phyloP scores from a whole-genome alignment of 2,113 vertebrate genomes.

The Muscicapa adusta region DNA sequence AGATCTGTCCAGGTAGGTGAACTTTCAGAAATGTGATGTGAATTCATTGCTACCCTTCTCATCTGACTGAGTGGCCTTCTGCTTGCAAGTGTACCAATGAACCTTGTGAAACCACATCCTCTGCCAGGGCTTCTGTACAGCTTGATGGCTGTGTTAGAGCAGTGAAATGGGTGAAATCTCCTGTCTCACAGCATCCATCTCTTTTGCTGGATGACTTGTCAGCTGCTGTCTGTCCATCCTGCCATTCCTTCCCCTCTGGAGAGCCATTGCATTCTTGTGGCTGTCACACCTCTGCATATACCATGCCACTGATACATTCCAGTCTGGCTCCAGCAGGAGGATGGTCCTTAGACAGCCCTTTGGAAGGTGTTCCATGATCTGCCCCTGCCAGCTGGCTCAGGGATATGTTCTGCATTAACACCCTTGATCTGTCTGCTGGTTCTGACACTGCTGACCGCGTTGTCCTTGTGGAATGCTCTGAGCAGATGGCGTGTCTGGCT shows the following conservation, averaged over 20 bases:
- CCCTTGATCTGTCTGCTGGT: conserved; percentile 24
- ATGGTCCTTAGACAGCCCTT: not conserved
- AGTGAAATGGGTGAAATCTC: not conserved
- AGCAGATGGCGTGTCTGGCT: conserved; percentile 47
- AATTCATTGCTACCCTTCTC: not conserved
- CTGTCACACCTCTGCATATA: not conserved
- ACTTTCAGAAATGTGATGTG: not conserved
- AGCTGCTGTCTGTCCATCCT: conserved; percentile 21
- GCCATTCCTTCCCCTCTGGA: not conserved
- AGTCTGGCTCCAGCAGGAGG: not conserved
- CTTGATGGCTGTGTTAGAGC: not conserved
- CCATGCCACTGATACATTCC: not conserved
- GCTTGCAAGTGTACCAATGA: not conserved
- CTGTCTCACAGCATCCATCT: not conserved
- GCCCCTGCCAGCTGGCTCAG: not conserved
- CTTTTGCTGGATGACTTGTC: not conserved
- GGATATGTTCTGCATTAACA: not conserved
- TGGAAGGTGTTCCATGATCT: not conserved
- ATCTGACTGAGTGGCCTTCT: not conserved
- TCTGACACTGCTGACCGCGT: not conserved
- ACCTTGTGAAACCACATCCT: not conserved
- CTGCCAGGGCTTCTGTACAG: not conserved
- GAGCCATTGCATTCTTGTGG: not conserved
- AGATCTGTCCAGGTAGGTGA: not conserved
- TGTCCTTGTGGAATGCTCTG: conserved; percentile 14